These are phyloP conservation scores for Sciurus niger DNA, from an alignment of 2,113 vertebrate genomes.

Conservation along the genomic window DNA sequence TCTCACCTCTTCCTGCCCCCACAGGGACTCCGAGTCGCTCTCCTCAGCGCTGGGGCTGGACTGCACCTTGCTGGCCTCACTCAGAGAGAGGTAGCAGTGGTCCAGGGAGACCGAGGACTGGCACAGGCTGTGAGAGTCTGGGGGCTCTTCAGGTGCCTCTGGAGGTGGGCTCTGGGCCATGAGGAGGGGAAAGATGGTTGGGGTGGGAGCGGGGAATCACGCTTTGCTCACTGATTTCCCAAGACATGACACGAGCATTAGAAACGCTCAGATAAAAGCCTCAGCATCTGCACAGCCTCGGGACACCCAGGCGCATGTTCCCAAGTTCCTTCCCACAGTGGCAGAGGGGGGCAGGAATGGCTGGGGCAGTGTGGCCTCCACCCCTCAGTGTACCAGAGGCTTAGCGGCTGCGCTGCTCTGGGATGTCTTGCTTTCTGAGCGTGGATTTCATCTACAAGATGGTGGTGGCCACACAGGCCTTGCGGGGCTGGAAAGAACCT, in stretches of 20 bases:
- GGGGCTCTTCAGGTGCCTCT: background rate
- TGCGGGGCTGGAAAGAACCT: background rate
- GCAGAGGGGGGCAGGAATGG: background rate
- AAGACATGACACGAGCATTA: background rate
- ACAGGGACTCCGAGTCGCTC: background rate
- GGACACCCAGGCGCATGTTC: background rate
- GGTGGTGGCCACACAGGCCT: background rate
- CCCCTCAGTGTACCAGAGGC: background rate
- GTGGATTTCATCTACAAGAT: background rate
- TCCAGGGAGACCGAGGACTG: constrained; percentile 63
- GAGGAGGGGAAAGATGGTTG: background rate
- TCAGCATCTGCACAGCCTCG: rapidly evolving
- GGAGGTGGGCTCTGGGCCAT: background rate
- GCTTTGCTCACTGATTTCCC: background rate
- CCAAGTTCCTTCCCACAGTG: background rate
- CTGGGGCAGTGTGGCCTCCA: background rate
- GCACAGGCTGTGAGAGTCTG: background rate
- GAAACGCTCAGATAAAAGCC: background rate
- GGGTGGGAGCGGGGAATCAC: background rate
- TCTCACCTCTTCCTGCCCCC: constrained; percentile 78
- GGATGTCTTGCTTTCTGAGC: background rate
- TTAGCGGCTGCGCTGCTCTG: background rate
- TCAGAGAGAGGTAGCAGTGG: constrained; percentile 80
- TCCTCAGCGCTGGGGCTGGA: constrained; percentile 51
- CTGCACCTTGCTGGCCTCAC: background rate